Base-by-base conservation (phyloP, 2,797 vertebrate species). In the Phylloscopus collybita region DNA sequence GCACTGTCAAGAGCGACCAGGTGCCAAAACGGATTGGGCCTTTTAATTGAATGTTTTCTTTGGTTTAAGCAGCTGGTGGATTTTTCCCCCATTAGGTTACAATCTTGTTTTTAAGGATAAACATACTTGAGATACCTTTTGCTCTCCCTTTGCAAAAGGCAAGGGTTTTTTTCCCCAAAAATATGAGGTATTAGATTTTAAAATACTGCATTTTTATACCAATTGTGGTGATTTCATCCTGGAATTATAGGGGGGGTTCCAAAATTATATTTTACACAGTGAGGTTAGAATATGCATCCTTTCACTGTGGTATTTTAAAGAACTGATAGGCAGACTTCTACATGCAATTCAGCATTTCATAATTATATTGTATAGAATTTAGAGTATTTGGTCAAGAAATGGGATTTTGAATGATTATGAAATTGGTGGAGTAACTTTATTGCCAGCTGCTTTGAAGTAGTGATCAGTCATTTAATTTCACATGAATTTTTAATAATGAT, bases 391-490 rank as follows among this genome's bases (percentile, higher is more conserved):
- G 64, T 92, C 54, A 91, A 88, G 50, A 88, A 95, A 45, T 44
- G 40, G 51, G 38, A 60, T 81, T 72, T 38, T 57, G 38, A 67
- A 76, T 75, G 40, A 40, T 40, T 40, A 40, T 40, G 13, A 90
- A 91, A 79, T 73, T 74, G 15, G 5, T 66, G 10, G 42, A 73
- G 53, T 90, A 90, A 88, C 74, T 81, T 25, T 86, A 74, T 60
- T 80, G 60, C 49, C 40, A 72, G 38, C 62, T 86, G 16, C 69
- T 88, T 95, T 95, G 84, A 83, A 78, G 67, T 86, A 85, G 32
- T 87, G 60, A 62, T 92, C 80, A 70, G 60, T 84, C 64, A 36
- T 91, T 92, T 93, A 86, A 84, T 96, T 93, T 78, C 59, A 80
- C 64, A 25, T 73, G 38, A 85, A 64, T 84, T 82, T 83, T 93